Conservation (phyloP, 1,140 invertebrate species). For the Chlorops oryzae region DNA sequence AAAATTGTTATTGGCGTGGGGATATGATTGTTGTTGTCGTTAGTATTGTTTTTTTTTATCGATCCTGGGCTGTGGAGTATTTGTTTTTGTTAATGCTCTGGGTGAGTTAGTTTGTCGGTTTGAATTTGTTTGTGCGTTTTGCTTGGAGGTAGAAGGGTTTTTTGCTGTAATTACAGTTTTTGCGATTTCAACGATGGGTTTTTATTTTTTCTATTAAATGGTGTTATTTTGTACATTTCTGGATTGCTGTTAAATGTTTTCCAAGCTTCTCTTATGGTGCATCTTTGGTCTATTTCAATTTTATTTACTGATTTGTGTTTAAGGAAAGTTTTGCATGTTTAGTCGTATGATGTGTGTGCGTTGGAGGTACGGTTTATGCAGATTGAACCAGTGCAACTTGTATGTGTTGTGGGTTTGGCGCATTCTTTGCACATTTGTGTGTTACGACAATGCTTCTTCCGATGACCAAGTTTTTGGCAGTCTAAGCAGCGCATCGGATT, state of each 20-base stretch:
- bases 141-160: neutral
- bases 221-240: neutral
- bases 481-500: neutral
- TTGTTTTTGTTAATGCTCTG: neutral
- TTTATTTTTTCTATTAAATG: neutral
- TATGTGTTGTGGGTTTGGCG: neutral
- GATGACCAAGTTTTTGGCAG: conserved; percentile 7
- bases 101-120: neutral
- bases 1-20: too few species aligned
- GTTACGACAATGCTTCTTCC: neutral
- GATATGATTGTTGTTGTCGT: too few species aligned
- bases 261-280: conserved; percentile 3
- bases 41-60: neutral
- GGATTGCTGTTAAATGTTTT: conserved; percentile 1
- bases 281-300: neutral
- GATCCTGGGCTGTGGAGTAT: neutral
- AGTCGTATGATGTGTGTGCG: neutral
- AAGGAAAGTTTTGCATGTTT: neutral
- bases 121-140: neutral
- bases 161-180: neutral
- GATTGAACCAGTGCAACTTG: neutral
- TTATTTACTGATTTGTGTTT: neutral
- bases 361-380: conserved; percentile 5
- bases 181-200: neutral
- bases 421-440: conserved; percentile 7